A percentile compares a stretch with the other conserved stretches of the same genome.
phyloP scores from a whole-genome alignment of 2,888 invertebrate species.

The Drosophila neonasuta region DNA sequence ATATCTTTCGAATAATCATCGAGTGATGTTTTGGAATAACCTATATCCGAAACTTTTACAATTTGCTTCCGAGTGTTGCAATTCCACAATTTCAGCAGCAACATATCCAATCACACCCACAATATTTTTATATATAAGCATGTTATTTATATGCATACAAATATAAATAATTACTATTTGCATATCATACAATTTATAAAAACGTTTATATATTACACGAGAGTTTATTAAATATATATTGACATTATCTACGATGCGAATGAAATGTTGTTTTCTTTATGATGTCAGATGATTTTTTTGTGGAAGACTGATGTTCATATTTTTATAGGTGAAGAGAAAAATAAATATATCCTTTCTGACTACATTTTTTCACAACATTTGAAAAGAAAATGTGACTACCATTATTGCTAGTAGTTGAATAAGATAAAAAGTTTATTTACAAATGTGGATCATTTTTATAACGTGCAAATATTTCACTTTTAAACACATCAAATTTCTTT shows the following conservation, averaged over 20 bases:
- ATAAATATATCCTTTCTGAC: background rate
- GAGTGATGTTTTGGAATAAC: constrained; percentile 92
- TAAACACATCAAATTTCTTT: constrained; percentile 91
- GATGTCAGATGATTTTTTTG: background rate
- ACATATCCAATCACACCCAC: constrained; percentile 16
- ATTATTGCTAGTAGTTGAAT: background rate
- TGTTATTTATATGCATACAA: constrained; percentile 18
- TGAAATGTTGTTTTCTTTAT: constrained; percentile 2
- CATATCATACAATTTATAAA: constrained; percentile 11
- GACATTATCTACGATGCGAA: constrained; percentile 12
- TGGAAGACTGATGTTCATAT: background rate
- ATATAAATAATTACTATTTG: constrained; percentile 10
- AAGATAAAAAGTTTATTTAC: constrained; percentile 16
- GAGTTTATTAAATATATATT: constrained; percentile 26
- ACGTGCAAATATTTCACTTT: constrained; percentile 90
- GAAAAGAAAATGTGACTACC: background rate
- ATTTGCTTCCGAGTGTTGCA: constrained; percentile 89
- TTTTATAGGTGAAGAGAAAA: background rate
- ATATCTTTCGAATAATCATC: constrained; percentile 88
- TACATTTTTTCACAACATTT: background rate
- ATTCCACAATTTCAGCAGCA: constrained; percentile 82
- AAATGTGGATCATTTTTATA: constrained; percentile 83
- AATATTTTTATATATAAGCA: constrained; percentile 16
- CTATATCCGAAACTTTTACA: constrained; percentile 90
- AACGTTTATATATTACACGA: constrained; percentile 22